Conservation (phyloP, 2,888 invertebrate species). For the Monochamus alternatus region DNA sequence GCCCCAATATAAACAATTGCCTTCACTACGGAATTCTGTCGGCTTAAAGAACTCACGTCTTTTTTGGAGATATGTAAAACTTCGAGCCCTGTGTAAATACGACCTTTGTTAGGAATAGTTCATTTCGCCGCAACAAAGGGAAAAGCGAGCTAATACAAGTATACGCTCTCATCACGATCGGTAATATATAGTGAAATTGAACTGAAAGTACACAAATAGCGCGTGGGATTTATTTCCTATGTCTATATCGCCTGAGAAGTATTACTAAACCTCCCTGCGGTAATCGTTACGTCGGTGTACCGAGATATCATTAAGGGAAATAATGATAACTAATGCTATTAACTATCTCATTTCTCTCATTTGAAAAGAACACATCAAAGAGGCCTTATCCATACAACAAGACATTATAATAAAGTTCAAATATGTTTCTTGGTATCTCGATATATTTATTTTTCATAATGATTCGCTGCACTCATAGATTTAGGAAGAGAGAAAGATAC, state of each 20-base stretch:
- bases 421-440: too few relatives aligned
- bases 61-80: constrained; percentile 2
- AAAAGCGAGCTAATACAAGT: neutral
- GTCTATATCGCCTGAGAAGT: neutral
- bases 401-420: too few relatives aligned
- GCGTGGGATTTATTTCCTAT: constrained; percentile 1
- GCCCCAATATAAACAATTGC: neutral
- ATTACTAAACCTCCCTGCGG: neutral
- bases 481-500: too few relatives aligned
- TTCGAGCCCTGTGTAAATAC: neutral
- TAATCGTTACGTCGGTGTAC: neutral
- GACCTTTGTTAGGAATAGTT: constrained; percentile 7
- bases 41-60: neutral
- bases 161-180: constrained; percentile 2
- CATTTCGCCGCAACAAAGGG: constrained; percentile 5
- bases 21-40: neutral
- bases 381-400: too few relatives aligned
- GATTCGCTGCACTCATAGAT: too few relatives aligned
- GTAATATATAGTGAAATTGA: constrained; percentile 9
- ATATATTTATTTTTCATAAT: too few relatives aligned
- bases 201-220: constrained; percentile 2
- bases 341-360: too few relatives aligned
- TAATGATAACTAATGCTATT: neutral
- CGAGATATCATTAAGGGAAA: neutral
- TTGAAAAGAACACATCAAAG: too few relatives aligned